Conservation (phyloP, 35 echinoderm and acorn worm species). For the Ophioderma brevispina region DNA sequence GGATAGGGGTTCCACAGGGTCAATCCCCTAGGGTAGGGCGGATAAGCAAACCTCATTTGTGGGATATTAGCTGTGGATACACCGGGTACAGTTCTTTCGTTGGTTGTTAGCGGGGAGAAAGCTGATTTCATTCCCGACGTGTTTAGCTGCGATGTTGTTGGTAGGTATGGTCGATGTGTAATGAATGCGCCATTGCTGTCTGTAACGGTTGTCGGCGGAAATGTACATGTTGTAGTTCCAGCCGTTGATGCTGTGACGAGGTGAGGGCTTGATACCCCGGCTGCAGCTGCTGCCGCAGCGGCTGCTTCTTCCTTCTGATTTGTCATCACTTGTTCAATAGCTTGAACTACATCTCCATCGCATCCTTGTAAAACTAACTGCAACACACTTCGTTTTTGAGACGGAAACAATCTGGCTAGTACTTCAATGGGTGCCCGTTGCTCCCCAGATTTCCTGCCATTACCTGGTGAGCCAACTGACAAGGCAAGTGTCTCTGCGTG, state of each 20-base stretch:
- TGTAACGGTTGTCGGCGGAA: constrained; percentile 49
- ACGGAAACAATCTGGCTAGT: constrained; percentile 77
- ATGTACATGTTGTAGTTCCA: constrained; percentile 2
- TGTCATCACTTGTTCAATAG: constrained; percentile 95
- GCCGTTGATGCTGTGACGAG: constrained; percentile 16
- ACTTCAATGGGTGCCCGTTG: constrained; percentile 82
- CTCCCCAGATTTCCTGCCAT: background rate
- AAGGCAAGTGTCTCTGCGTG: background rate
- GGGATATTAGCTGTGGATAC: constrained; percentile 65
- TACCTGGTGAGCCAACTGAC: background rate
- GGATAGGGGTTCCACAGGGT: constrained; percentile 91
- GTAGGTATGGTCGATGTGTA: constrained; percentile 87
- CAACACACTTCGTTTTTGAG: constrained; percentile 88
- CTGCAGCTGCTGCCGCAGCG: background rate
- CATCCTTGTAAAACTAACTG: constrained; percentile 94
- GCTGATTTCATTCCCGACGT: constrained; percentile 91
- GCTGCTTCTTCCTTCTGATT: constrained; percentile 47
- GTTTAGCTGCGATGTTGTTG: constrained; percentile 58
- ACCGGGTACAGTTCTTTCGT: constrained; percentile 60
- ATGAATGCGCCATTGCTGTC: constrained; percentile 73
- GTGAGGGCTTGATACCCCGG: background rate
- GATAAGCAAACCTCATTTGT: constrained; percentile 82
- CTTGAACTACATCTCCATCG: constrained; percentile 86
- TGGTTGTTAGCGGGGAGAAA: constrained; percentile 82
- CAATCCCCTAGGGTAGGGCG: constrained; percentile 87